phyloP scores from a whole-genome alignment of 2,888 invertebrate genomes.

The Microplitis deprimator region DNA sequence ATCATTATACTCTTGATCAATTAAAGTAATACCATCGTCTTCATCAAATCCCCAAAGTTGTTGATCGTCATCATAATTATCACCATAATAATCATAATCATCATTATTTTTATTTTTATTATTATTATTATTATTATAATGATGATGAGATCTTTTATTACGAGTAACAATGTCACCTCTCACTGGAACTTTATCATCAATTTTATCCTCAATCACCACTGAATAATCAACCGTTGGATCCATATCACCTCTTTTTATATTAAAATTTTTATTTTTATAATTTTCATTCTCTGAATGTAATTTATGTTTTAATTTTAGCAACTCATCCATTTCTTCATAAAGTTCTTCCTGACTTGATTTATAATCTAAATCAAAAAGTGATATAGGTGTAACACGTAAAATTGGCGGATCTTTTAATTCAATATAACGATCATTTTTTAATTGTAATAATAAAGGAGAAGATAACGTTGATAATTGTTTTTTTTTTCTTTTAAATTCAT shows the following conservation, averaged over 20 bases:
- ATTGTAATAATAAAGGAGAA: constrained; percentile 13
- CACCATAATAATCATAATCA: constrained; percentile 32
- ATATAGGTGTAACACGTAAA: constrained; percentile 51
- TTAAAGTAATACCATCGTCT: constrained; percentile 57
- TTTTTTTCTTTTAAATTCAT: constrained; percentile 11
- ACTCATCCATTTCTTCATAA: constrained; percentile 63
- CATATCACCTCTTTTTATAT: constrained; percentile 61
- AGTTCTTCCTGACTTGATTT: constrained; percentile 51
- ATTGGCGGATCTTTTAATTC: constrained; percentile 44
- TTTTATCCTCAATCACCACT: constrained; percentile 37
- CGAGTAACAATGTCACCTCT: constrained; percentile 60
- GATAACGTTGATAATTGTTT: constrained; percentile 23
- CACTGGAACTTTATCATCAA: constrained; percentile 55
- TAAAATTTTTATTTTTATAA: constrained; percentile 42
- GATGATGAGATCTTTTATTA: constrained; percentile 7
- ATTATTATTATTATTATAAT: constrained; percentile 46
- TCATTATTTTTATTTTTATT: constrained; percentile 43
- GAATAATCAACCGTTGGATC: constrained; percentile 51
- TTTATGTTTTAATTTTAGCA: constrained; percentile 55
- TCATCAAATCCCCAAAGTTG: constrained; percentile 63
- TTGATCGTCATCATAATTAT: constrained; percentile 46
- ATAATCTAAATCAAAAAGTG: constrained; percentile 50
- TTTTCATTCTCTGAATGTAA: constrained; percentile 35
- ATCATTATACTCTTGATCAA: constrained; percentile 47
- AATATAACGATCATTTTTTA: constrained; percentile 37